Evolutionary conservation across 2,888 invertebrate species (phyloP).

Genomic region (Drosophila histrio): DNA sequence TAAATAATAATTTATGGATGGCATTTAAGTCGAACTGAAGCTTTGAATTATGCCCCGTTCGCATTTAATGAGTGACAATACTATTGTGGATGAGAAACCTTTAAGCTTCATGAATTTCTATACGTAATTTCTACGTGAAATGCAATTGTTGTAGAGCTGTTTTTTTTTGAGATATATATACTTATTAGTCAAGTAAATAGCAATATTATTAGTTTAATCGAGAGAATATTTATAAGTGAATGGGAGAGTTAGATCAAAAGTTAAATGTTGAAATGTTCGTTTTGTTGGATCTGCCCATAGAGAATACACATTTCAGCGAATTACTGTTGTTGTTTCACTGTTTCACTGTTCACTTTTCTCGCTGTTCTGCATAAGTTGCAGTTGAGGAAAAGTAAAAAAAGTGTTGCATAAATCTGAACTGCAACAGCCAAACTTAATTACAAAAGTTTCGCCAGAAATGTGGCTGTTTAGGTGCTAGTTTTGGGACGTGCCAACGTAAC

Average conservation of each 20-base stretch:
- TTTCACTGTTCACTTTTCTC: not conserved
- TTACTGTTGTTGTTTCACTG: not conserved
- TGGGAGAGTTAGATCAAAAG: no score
- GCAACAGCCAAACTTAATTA: constrained; percentile 67
- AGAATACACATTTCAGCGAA: not conserved
- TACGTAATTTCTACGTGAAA: no score
- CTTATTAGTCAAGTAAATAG: no score
- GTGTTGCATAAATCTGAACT: constrained; percentile 59
- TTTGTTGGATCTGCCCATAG: no score
- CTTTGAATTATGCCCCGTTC: not conserved
- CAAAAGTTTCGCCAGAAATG: constrained; percentile 37
- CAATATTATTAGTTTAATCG: no score
- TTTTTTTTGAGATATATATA: no score
- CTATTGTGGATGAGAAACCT: not conserved
- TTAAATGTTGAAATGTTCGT: no score
- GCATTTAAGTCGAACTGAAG: not conserved
- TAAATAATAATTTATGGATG: constrained; percentile 50
- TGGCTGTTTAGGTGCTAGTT: constrained; percentile 17
- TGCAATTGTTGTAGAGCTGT: no score
- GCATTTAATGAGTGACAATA: not conserved
- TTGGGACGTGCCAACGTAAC: constrained; percentile 26
- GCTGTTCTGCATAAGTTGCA: constrained; percentile 32
- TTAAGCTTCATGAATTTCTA: not conserved
- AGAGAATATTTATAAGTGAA: no score
- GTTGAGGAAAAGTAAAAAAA: constrained; percentile 4